These are phyloP conservation scores for Ancistrus triradiatus DNA, from an alignment of 2,113 vertebrate genomes.

Conservation along the genomic window DNA sequence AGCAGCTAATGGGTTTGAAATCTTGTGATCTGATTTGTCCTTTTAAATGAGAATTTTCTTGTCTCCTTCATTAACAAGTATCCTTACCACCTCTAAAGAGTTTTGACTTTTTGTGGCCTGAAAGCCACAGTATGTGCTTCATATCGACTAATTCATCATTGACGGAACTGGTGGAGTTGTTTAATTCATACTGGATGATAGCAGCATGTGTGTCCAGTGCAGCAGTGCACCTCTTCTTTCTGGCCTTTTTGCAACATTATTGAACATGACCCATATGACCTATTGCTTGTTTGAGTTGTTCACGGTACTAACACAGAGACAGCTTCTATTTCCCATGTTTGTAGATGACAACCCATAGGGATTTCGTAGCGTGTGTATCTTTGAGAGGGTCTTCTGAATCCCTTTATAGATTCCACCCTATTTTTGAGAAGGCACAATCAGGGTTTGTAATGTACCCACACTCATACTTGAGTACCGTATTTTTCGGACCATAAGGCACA, in stretches of 20 bases:
- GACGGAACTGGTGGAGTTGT: conserved; percentile 45
- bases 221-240: conserved; percentile 43
- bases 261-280: conserved; percentile 62
- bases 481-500: too few species aligned
- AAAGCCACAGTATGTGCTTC: conserved; percentile 60
- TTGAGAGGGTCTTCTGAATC: too few species aligned
- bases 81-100: conserved; percentile 36
- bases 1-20: conserved; percentile 72
- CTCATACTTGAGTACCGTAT: too few species aligned
- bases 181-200: conserved; percentile 62
- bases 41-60: conserved; percentile 72
- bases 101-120: conserved; percentile 41
- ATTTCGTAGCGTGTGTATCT: too few species aligned
- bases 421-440: too few species aligned
- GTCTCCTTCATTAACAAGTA: conserved; percentile 66
- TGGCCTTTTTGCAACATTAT: conserved; percentile 59
- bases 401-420: too few species aligned
- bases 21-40: conserved; percentile 75
- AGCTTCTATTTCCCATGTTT: conserved; percentile 46
- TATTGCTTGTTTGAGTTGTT: conserved; percentile 68
- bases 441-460: too few species aligned
- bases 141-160: conserved; percentile 72
- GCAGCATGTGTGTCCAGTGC: conserved; percentile 42
- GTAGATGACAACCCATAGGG: conserved; percentile 43
- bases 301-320: conserved; percentile 66